Evolutionary conservation across 2,113 vertebrate species (phyloP).

Genomic region (Tretioscincus oriximinensis): DNA sequence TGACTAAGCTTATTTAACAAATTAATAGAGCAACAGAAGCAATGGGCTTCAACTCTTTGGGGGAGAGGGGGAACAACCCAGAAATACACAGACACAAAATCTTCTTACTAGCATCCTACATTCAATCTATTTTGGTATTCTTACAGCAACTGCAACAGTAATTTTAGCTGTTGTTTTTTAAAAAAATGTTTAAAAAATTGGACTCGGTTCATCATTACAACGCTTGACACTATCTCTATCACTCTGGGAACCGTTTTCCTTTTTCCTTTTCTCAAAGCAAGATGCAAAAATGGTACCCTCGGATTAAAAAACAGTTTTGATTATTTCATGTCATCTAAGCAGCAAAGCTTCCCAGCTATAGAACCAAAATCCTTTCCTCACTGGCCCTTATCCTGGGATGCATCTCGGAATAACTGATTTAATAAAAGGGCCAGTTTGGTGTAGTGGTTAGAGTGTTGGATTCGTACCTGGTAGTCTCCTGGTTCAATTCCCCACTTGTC

Average conservation of each 20-base stretch:
- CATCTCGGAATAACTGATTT: too few species aligned
- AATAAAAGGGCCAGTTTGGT: too few species aligned
- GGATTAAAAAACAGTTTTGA: background rate
- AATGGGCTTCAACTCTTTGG: background rate
- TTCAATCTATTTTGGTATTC: background rate
- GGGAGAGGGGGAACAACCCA: background rate
- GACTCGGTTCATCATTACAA: background rate
- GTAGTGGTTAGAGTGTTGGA: too few species aligned
- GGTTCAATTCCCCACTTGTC: too few species aligned
- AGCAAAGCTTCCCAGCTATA: too few species aligned
- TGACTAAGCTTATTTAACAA: background rate
- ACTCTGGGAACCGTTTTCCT: background rate
- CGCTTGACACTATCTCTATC: background rate
- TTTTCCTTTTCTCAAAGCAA: too few species aligned
- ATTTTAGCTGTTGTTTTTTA: background rate
- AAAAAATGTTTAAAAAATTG: background rate
- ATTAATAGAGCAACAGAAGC: background rate
- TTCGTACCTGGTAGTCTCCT: too few species aligned
- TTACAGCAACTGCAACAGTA: background rate
- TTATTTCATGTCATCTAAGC: background rate
- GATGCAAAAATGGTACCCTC: background rate
- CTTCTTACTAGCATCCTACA: constrained; percentile 7
- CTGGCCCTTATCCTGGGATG: too few species aligned
- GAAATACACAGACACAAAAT: background rate
- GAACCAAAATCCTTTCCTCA: too few species aligned